Evolutionary conservation across 2,888 invertebrate species (phyloP).

Genomic region (Onchidella celtica): DNA sequence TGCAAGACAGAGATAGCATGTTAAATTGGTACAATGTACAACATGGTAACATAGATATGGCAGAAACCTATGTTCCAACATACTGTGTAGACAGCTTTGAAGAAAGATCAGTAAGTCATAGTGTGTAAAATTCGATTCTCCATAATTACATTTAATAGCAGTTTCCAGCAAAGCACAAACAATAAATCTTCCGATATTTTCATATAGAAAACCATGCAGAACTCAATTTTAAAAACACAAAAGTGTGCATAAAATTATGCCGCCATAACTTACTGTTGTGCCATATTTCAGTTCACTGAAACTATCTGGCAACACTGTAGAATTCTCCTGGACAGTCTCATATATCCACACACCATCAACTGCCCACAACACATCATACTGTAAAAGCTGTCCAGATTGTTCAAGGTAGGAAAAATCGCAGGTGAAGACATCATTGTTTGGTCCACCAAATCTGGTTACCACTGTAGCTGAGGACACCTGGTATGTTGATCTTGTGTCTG

Average conservation of each 20-base stretch:
- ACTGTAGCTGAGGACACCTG: slow-evolving; percentile 46
- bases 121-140: too few species aligned
- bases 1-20: slow-evolving; percentile 39
- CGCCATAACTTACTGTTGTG: slow-evolving; percentile 57
- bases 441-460: slow-evolving; percentile 52
- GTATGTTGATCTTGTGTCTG: slow-evolving; percentile 37
- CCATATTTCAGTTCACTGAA: slow-evolving; percentile 53
- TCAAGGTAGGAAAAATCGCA: slow-evolving; percentile 50
- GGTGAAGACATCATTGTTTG: slow-evolving; percentile 56
- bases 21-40: too few species aligned
- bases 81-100: too few species aligned
- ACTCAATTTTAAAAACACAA: too few species aligned
- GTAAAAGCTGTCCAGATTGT: slow-evolving; percentile 6
- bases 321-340: slow-evolving; percentile 24
- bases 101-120: too few species aligned
- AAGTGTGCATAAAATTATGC: too few species aligned
- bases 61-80: too few species aligned
- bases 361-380: slow-evolving; percentile 58
- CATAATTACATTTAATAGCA: too few species aligned
- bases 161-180: too few species aligned
- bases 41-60: too few species aligned
- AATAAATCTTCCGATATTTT: too few species aligned
- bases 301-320: slow-evolving; percentile 17
- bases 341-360: slow-evolving; percentile 56
- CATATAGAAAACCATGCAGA: too few species aligned